Percentiles rank a stretch among this genome's conserved stretches.
phyloP scores from a whole-genome alignment of 2,888 invertebrate species.

The Hyalella azteca region DNA sequence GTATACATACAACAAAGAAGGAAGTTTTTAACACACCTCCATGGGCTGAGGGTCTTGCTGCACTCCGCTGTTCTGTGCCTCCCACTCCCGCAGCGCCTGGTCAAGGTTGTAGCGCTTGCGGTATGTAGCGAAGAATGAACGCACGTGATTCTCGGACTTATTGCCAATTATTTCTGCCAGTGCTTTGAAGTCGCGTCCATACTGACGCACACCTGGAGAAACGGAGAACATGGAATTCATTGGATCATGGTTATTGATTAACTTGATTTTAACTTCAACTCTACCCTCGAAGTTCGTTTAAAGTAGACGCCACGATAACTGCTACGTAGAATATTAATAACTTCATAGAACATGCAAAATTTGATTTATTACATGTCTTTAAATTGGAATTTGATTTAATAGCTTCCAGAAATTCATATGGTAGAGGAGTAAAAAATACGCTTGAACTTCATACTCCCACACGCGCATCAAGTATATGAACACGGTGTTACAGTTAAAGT shows the following conservation, averaged over 20 bases:
- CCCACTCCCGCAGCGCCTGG: constrained; percentile 82
- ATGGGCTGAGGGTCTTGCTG: constrained; percentile 8
- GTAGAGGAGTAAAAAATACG: background rate
- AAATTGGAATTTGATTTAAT: too few relatives aligned
- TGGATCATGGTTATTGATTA: too few relatives aligned
- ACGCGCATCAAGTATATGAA: background rate
- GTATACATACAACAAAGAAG: too few relatives aligned
- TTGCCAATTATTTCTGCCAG: constrained; percentile 95
- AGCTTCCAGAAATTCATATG: background rate
- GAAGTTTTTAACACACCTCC: constrained; percentile 10
- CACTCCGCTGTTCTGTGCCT: constrained; percentile 69
- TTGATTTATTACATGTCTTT: too few relatives aligned
- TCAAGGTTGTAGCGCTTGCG: constrained; percentile 88
- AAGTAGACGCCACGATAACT: too few relatives aligned
- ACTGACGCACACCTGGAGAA: constrained; percentile 69
- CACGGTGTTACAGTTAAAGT: constrained; percentile 60
- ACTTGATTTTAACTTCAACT: too few relatives aligned
- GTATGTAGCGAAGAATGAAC: constrained; percentile 90
- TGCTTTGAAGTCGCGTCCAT: constrained; percentile 83
- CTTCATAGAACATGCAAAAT: too few relatives aligned
- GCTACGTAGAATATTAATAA: too few relatives aligned
- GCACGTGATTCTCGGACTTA: constrained; percentile 90
- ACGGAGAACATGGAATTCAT: too few relatives aligned
- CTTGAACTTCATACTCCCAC: background rate
- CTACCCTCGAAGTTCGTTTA: too few relatives aligned